phyloP scores from a whole-genome alignment of 1,140 invertebrate genomes.

The Semibalanus balanoides region DNA sequence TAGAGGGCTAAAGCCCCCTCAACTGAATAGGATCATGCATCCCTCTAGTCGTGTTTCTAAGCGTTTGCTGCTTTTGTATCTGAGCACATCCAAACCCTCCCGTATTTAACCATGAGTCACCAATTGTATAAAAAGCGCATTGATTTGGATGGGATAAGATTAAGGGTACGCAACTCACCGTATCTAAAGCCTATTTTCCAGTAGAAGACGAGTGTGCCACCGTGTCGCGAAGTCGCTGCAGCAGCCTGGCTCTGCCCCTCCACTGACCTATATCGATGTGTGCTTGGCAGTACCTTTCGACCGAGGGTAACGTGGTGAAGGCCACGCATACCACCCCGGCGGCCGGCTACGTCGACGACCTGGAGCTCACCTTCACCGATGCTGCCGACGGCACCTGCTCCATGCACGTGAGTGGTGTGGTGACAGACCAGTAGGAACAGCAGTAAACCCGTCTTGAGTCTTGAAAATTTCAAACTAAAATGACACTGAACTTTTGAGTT shows the following conservation, averaged over 20 bases:
- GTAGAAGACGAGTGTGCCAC: not conserved
- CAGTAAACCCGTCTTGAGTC: too few species aligned
- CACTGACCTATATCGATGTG: not conserved
- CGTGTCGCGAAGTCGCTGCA: not conserved
- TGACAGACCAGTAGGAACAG: too few species aligned
- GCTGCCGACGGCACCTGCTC: not conserved
- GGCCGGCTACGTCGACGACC: conserved; percentile 30
- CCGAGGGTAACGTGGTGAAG: conserved; percentile 22
- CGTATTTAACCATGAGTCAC: too few species aligned
- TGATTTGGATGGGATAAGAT: too few species aligned
- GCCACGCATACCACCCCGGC: conserved; percentile 32
- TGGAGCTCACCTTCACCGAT: conserved; percentile 28
- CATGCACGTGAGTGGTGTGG: not conserved
- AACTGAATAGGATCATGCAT: too few species aligned
- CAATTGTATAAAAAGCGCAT: not conserved
- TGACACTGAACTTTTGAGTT: too few species aligned
- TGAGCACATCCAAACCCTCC: too few species aligned
- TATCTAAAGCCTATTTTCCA: not conserved
- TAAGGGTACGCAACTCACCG: not conserved
- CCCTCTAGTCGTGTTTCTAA: too few species aligned
- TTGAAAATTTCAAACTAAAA: too few species aligned
- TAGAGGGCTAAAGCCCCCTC: too few species aligned
- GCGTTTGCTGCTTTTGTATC: too few species aligned
- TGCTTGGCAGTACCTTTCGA: conserved; percentile 17
- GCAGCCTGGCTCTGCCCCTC: not conserved